These are phyloP conservation scores for Cephus runcator DNA, from an alignment of 2,888 invertebrate species.

Conservation along the genomic window DNA sequence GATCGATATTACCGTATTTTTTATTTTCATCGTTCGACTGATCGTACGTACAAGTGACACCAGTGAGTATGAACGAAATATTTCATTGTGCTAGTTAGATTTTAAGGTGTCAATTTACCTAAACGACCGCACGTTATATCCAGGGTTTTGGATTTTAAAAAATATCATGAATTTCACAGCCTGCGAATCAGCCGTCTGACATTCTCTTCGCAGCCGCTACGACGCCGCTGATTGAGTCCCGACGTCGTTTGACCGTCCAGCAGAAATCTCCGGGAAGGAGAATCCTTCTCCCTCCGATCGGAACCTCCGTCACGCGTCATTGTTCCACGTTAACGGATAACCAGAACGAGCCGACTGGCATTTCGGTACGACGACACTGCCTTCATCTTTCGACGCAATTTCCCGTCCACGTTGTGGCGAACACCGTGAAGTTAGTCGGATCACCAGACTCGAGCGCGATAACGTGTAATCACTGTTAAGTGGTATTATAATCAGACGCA, in stretches of 20 bases:
- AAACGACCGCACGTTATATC: background rate
- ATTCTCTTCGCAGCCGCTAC: background rate
- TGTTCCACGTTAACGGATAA: background rate
- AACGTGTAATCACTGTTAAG: background rate
- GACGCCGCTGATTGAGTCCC: background rate
- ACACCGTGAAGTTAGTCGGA: background rate
- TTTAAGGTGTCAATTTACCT: background rate
- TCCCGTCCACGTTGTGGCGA: background rate
- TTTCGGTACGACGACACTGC: background rate
- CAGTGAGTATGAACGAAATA: background rate
- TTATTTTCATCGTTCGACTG: background rate
- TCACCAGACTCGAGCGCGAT: background rate
- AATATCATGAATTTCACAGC: background rate
- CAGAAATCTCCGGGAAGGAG: background rate
- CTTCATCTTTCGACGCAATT: background rate
- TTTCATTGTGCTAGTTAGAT: background rate
- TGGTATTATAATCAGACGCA: background rate
- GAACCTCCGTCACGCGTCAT: background rate
- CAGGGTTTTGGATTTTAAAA: background rate
- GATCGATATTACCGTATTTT: background rate
- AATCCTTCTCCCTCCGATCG: background rate
- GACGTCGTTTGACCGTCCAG: background rate
- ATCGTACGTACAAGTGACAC: background rate
- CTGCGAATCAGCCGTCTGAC: background rate
- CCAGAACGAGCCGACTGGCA: background rate